These are phyloP conservation scores for Pteronotus mesoamericanus DNA, from an alignment of 2,797 vertebrate genomes.

Conservation along the genomic window DNA sequence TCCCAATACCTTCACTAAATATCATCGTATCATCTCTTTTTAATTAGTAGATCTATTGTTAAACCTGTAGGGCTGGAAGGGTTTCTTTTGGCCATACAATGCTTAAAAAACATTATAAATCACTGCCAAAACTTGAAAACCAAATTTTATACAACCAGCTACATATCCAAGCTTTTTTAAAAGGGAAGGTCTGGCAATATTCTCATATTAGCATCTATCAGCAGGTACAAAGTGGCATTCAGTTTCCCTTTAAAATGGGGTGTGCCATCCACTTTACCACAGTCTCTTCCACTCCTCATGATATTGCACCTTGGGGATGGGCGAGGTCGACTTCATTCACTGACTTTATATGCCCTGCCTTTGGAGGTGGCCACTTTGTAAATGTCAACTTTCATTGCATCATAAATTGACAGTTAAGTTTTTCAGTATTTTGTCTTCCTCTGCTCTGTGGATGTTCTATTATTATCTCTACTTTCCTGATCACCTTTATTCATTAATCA, in stretches of 20 bases:
- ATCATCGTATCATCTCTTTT: not conserved
- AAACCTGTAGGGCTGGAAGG: not conserved
- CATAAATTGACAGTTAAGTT: not conserved
- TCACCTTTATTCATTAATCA: not conserved
- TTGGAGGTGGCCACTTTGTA: not conserved
- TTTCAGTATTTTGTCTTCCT: not conserved
- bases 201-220: not conserved
- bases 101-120: not conserved
- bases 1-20: not conserved
- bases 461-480: not conserved
- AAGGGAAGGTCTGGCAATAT: not conserved
- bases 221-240: not conserved
- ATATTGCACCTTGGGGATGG: too few relatives aligned
- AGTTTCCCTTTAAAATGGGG: not conserved
- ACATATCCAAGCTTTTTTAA: not conserved
- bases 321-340: not conserved
- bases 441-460: not conserved
- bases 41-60: not conserved
- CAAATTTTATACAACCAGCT: not conserved
- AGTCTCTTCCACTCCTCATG: not conserved
- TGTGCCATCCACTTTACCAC: accelerated
- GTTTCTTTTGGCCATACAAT: not conserved
- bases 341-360: not conserved
- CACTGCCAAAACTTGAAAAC: not conserved
- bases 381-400: not conserved